A percentile compares a stretch with the other conserved stretches of the same genome.
phyloP scores from a whole-genome alignment of 2,888 invertebrate genomes.

The Kuschelorhynchus macadamiae region DNA sequence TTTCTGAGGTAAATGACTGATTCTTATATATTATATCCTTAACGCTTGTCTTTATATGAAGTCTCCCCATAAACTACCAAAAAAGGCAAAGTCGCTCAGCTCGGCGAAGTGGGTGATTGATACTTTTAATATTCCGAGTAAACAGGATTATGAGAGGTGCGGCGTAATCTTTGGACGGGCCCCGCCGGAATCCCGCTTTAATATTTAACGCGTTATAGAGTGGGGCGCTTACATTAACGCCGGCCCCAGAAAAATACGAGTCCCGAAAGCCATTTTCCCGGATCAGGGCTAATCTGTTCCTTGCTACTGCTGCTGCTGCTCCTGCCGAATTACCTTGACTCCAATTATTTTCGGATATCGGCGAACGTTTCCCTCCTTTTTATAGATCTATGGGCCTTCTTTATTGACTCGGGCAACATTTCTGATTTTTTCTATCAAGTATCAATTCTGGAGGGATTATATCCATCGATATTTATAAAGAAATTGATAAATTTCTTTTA shows the following conservation, averaged over 20 bases:
- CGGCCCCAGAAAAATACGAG: constrained; percentile 58
- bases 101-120: constrained; percentile 54
- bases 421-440: not conserved
- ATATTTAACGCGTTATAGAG: constrained; percentile 61
- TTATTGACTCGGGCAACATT: constrained; percentile 5
- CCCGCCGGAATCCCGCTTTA: constrained; percentile 55
- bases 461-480: too few relatives aligned
- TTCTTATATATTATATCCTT: not conserved
- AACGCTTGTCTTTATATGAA: too few relatives aligned
- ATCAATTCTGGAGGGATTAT: too few relatives aligned
- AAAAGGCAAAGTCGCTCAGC: not conserved
- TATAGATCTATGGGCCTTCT: constrained; percentile 16
- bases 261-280: constrained; percentile 62
- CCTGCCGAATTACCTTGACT: constrained; percentile 41
- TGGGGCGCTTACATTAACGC: constrained; percentile 57
- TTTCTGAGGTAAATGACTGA: too few relatives aligned
- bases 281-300: constrained; percentile 63
- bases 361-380: constrained; percentile 18
- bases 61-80: not conserved
- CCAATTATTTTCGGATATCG: constrained; percentile 40
- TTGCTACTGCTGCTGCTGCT: too few relatives aligned
- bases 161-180: constrained; percentile 53
- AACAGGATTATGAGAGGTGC: constrained; percentile 60
- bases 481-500: too few relatives aligned
- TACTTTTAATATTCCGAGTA: constrained; percentile 59